Percentiles rank a stretch among this genome's conserved stretches.
Evolutionary conservation across 2,113 vertebrate species (phyloP).

Genomic region (Ahaetulla prasina): DNA sequence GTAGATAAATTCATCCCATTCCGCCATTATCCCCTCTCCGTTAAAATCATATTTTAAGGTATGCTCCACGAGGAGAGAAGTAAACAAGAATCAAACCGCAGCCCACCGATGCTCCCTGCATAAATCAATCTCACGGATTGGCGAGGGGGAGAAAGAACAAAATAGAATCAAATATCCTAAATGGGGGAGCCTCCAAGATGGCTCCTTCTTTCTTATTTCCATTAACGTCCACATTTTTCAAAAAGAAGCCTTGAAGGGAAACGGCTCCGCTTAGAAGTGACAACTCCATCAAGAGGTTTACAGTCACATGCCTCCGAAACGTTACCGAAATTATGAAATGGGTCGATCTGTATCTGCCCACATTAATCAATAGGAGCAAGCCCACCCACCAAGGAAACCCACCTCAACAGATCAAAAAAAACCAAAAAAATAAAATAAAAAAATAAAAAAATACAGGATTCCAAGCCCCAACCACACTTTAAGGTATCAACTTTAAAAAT

Average conservation of each 20-base stretch:
- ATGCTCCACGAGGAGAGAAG: not conserved
- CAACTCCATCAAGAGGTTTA: not conserved
- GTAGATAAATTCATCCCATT: not conserved
- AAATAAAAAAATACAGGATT: not conserved
- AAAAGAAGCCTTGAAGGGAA: not conserved
- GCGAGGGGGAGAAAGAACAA: not conserved
- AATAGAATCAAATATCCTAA: not conserved
- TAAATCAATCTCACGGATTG: not conserved
- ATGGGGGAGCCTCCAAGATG: not conserved
- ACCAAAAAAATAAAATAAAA: too few relatives aligned
- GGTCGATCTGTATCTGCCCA: not conserved
- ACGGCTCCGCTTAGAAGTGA: not conserved
- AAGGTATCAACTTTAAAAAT: slow-evolving; percentile 8
- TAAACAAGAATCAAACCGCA: not conserved
- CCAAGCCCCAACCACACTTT: not conserved
- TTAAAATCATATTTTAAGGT: not conserved
- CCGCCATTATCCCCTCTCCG: not conserved
- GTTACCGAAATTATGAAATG: not conserved
- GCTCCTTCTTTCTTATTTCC: not conserved
- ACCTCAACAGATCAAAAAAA: slow-evolving; percentile 28
- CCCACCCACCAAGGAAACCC: not conserved
- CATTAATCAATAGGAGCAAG: not conserved
- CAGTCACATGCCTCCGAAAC: not conserved
- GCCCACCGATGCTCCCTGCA: not conserved
- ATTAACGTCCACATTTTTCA: not conserved